Base-by-base conservation (phyloP, 2,113 vertebrate genomes). In the Semnornis frantzii region DNA sequence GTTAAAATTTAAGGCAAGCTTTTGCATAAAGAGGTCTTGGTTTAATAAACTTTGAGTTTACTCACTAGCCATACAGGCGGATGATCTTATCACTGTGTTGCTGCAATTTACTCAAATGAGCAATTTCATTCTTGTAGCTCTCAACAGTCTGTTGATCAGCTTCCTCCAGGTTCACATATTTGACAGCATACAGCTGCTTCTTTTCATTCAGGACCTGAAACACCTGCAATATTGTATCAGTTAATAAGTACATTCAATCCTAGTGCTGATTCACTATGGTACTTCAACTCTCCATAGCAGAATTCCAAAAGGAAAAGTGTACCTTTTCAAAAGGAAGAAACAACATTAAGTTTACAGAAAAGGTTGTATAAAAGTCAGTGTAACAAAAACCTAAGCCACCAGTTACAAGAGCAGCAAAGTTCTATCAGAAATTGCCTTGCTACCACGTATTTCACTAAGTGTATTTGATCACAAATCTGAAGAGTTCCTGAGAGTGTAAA, bases 71-170 rank as follows among this genome's bases (percentile, higher is more conserved):
- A 96, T 98, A 99, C 48, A 99, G 99, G 59, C 98, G 98, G 87
- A 99, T 99, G 86, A 99, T 99, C 94, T 99, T 99, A 95, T 99
- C 99, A 42, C 98, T 99, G 76, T 99, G 99, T 85, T 99, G 98
- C 88, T 99, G 99, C 60, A 99, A 97, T 95, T 98, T 99, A 93
- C 98, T 99, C 96, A 99, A 97, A 93, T 99, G 99, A 93, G 98
- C 98, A 50, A 99, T 99, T 98, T 99, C 99, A 95, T 99, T 99
- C 96, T 98, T 99, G 92, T 99, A 99, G 95, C 99, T 99, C 66
- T 99, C 98, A 81, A 99, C 86, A 4, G 98, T 99, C 94, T 99
- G 98, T 28, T 97, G 94, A 85, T 99, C 99, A 30, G 99, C 99
- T 72, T 99, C 99, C 96, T 99, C 98, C 9, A 99, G 96, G 94